A percentile compares a stretch with the other conserved stretches of the same genome.
Evolutionary conservation across 2,888 invertebrate species (phyloP).

Genomic region (Formica aserva): DNA sequence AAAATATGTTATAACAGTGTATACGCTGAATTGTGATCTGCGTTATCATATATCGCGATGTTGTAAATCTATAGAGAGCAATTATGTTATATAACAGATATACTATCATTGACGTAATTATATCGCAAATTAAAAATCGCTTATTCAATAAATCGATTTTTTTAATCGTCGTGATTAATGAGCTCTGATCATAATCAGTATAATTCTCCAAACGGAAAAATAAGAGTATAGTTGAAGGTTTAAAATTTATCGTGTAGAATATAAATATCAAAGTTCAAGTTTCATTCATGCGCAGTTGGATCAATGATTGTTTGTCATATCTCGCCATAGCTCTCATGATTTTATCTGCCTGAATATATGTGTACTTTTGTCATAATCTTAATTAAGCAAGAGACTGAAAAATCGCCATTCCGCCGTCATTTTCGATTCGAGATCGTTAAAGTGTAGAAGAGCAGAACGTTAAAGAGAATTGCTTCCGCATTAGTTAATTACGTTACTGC

Average conservation of each 20-base stretch:
- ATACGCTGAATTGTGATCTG: not conserved
- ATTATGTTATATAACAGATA: constrained; percentile 36
- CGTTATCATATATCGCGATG: constrained; percentile 14
- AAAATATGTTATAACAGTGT: not conserved
- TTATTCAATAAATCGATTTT: constrained; percentile 29
- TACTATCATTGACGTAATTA: constrained; percentile 9
- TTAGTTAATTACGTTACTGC: constrained; percentile 50
- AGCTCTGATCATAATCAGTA: constrained; percentile 5
- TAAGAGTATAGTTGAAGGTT: not conserved
- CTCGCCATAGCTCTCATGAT: not conserved
- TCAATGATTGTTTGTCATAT: not conserved
- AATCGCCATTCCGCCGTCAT: constrained; percentile 11
- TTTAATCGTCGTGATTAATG: constrained; percentile 33
- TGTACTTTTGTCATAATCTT: not conserved
- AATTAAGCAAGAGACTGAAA: constrained; percentile 2
- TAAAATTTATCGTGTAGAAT: not conserved
- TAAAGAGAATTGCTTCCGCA: constrained; percentile 51
- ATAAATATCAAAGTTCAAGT: not conserved
- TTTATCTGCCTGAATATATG: not conserved
- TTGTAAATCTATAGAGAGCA: constrained; percentile 16
- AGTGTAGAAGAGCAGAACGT: constrained; percentile 11
- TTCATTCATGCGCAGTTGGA: not conserved
- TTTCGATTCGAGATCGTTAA: constrained; percentile 40
- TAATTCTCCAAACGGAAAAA: not conserved
- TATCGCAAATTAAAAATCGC: constrained; percentile 26